Conservation (phyloP, 2,113 vertebrate species). For the Mesitornis unicolor region DNA sequence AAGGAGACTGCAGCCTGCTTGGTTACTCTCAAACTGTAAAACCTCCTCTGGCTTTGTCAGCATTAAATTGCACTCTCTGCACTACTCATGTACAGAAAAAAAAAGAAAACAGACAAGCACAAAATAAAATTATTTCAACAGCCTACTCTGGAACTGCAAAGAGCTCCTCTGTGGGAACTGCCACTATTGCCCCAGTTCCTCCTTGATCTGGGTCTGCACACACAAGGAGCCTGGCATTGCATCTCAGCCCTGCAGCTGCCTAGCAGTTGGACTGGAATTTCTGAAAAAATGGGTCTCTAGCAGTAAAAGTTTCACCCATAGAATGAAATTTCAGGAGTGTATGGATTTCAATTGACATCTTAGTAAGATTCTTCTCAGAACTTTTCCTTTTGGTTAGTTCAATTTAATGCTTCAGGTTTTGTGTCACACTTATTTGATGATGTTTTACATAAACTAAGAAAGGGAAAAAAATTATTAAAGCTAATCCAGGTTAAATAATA, state of each 20-base stretch:
- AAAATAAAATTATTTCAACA: too few species aligned
- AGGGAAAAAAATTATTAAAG: not conserved
- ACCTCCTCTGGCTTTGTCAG: not conserved
- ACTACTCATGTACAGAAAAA: not conserved
- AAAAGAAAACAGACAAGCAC: not conserved
- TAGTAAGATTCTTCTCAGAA: not conserved
- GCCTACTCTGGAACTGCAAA: not conserved
- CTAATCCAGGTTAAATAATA: not conserved
- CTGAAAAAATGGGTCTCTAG: not conserved
- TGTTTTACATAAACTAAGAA: not conserved
- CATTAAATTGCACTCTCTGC: not conserved
- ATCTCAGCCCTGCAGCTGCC: not conserved
- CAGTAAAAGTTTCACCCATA: not conserved
- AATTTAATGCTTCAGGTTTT: not conserved
- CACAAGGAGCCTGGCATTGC: not conserved
- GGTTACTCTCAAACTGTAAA: not conserved
- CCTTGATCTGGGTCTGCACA: not conserved
- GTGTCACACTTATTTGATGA: not conserved
- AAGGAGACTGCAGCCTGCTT: not conserved
- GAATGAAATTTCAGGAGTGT: not conserved
- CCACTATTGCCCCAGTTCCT: not conserved
- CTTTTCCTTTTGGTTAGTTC: not conserved
- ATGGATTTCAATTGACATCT: not conserved
- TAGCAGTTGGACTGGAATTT: not conserved
- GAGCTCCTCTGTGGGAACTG: not conserved